A percentile compares a stretch with the other conserved stretches of the same genome.
Conservation (phyloP, 2,113 vertebrate species). For the Sinosuthora webbiana region DNA sequence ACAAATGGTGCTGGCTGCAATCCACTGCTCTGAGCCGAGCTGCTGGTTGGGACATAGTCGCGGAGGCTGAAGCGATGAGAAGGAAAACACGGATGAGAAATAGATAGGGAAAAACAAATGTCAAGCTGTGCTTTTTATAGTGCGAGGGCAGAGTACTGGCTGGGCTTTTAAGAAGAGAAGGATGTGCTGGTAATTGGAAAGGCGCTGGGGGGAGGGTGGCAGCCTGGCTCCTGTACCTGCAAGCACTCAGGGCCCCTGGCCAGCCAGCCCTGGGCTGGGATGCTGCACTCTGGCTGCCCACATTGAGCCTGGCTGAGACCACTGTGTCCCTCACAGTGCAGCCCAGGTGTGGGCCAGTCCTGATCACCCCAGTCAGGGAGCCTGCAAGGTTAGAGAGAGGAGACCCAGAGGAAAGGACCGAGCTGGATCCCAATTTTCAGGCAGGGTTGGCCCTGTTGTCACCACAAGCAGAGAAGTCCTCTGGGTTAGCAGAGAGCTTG, state of each 20-base stretch:
- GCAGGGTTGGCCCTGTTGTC: accelerated
- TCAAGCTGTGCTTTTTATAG: not conserved
- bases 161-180: not conserved
- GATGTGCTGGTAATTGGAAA: not conserved
- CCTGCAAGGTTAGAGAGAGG: not conserved
- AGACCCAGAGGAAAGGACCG: not conserved
- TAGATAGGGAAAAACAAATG: not conserved
- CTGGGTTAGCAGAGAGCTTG: not conserved
- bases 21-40: not conserved
- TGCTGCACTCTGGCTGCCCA: not conserved
- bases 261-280: not conserved
- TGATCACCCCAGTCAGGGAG: accelerated
- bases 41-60: not conserved
- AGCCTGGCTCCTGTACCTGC: too few relatives aligned
- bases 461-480: not conserved
- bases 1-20: constrained; percentile 12
- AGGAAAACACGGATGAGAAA: not conserved
- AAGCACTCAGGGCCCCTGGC: not conserved
- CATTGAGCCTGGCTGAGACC: not conserved
- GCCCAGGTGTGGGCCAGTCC: not conserved
- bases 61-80: not conserved
- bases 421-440: not conserved
- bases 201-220: accelerated
- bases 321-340: not conserved
- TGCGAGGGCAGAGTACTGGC: not conserved